Percentiles rank a stretch among this genome's conserved stretches.
phyloP scores from a whole-genome alignment of 53 echinoderm and acorn worm species.

The Paracentrotus lividus region DNA sequence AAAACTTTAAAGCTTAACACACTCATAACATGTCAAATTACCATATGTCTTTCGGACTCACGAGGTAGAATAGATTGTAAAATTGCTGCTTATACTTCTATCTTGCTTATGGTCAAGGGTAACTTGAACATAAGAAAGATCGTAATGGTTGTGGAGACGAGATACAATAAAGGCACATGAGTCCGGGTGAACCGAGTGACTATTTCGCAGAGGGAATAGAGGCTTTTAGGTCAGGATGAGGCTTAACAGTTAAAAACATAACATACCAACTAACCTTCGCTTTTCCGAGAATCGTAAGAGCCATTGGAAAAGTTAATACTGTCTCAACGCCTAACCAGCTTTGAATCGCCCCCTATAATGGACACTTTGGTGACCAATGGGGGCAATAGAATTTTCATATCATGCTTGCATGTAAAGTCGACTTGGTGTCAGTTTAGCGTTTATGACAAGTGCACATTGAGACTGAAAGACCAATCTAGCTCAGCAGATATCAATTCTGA shows the following conservation, averaged over 20 bases:
- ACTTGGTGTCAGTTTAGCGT: too few relatives aligned
- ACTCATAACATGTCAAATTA: too few relatives aligned
- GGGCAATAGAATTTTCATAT: too few relatives aligned
- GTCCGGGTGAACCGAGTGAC: slow-evolving; percentile 38
- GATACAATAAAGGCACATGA: background rate
- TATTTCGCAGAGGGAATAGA: slow-evolving; percentile 65
- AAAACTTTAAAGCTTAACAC: too few relatives aligned
- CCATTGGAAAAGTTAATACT: background rate
- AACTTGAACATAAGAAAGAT: background rate
- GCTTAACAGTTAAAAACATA: background rate
- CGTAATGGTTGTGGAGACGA: background rate
- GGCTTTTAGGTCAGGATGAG: background rate
- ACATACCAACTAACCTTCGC: background rate
- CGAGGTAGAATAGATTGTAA: background rate
- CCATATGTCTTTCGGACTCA: too few relatives aligned
- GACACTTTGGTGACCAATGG: too few relatives aligned
- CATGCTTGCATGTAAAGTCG: too few relatives aligned
- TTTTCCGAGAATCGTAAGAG: background rate
- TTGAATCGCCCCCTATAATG: too few relatives aligned
- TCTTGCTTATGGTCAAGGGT: background rate
- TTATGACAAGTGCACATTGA: too few relatives aligned
- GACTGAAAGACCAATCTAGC: too few relatives aligned
- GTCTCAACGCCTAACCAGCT: background rate
- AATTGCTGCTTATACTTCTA: background rate
- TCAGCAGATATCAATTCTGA: too few relatives aligned